Base-by-base conservation (phyloP, 2,888 invertebrate species). In the Ochropacha duplaris region DNA sequence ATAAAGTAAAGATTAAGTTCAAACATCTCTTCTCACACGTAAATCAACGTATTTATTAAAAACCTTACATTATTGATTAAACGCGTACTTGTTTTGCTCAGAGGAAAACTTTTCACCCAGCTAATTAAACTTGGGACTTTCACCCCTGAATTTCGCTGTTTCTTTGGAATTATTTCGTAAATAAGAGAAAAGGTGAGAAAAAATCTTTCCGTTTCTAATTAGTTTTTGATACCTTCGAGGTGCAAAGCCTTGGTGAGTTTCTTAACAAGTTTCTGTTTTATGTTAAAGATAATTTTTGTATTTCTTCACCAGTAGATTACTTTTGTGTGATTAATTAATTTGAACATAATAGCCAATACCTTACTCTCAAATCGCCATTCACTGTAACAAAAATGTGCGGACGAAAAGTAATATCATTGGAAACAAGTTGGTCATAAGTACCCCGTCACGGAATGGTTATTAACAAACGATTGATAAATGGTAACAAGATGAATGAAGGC, bases 91-190 rank as follows among this genome's bases (percentile, higher is more conserved):
- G 24, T 50, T 50, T 22, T 26, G 26, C 22, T 50, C 61, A 56
- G 64, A 64, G 66, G 55, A 19, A 71, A 79, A 81, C 70, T 78
- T 79, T 77, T 71, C 66, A 71, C 71, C 66, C 69, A 66, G 66
- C 78, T 82, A 83, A 84, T 84, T 84, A 82, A 83, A 83, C 77
- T 83, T 74, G 64, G 65, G 74, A 75, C 69, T 82, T 77, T 61
- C 63, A 72, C 60, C 64, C 61, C 63, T 65, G 71, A 83, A 75
- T 75, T 81, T 73, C 62, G 65, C 68, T 74, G 72, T 74, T 77
- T 71, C 68, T 69, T 71, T 58, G 56, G 58, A 65, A 73, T 73
- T 74, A 72, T 74, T 58, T 58, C 57, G 64, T 72, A 71, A 77
- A 79, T 76, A 76, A 81, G 77, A 74, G 68, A 75, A 70, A 76